Base-by-base conservation (phyloP, 2,797 vertebrate species). In the Sus cebifrons region DNA sequence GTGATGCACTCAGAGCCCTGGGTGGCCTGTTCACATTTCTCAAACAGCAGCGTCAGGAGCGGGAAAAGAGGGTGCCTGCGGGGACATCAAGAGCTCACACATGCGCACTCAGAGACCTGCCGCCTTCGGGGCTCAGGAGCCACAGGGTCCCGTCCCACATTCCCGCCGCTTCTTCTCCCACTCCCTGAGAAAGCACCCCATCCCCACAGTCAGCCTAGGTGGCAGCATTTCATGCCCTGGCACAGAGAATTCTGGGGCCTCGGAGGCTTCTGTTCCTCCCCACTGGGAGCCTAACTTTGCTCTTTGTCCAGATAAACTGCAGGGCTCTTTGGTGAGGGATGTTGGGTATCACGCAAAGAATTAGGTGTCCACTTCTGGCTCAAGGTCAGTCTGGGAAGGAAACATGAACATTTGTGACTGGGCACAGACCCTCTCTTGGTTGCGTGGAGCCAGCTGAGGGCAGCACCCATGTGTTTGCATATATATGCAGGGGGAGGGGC, bases 1-100 rank as follows among this genome's bases (percentile, higher is more conserved):
- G 99, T 99, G 99, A 99, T 99, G 99, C 99, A 99, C 98, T 99
- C 99, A 0, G 99, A 99, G 95, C 99, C 99, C 98, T 99, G 99
- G 0, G 99, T 99, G 36, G 99, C 99, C 98, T 99, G 99, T 98
- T 99, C 99, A 25, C 99, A 99, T 96, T 99, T 99, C 98, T 99
- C 99, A 98, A 99, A 99, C 98, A 99, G 98, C 98, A 99, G 96
- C 3, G 99, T 99, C 98, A 99, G 99, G 97, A 99, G 99, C 0
- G 99, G 99, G 98, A 99, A 99, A 93, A 99, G 98, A 0, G 99
- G 99, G 97, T 99, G 99, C 98, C 99, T 99, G 98, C 44, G 96
- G 97, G 95, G 52, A 96, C 94, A 96, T 92, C 29, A 27, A 96
- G 95, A 96, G 81, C 97, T 97, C 96, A 97, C 91, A 96, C 94